Evolutionary conservation across 2,888 invertebrate species (phyloP), one percentile per base, ranked within the genome.

Genomic region (Aradus depressus): DNA sequence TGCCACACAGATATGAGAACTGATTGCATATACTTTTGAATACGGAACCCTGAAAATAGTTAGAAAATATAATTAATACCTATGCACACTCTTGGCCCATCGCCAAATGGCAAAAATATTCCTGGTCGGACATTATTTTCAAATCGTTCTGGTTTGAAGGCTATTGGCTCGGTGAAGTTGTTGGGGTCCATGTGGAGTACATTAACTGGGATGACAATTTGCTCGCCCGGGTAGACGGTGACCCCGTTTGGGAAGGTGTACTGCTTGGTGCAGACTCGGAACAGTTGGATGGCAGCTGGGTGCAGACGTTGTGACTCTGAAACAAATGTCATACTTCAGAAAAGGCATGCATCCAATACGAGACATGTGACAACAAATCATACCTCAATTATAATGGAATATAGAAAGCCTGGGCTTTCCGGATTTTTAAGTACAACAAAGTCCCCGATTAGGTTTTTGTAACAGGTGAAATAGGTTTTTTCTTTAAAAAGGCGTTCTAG

Each of bases 81-180:
- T 14, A 51, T 44, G 21, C 51, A 51, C 43, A 51, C 44, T 25
- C 51, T 44, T 6, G 51, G 51, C 16, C 51, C 51, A 25, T 31
- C 51, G 21, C 51, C 51, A 23, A 51, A 51, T 18, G 51, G 51
- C 6, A 51, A 23, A 21, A 25, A 51, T 21, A 38, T 51, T n/a
- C 38, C 43, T 26, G 43, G 42, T 21, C 31, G 25, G 21, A 35
- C 25, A 4, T 21, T 21, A 8, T 42, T 31, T 3, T 6, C 23
- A 26, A 55, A 55, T 31, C 55, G 22, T 38, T 55, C 55, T n/a
- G 55, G 55, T 4, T 26, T 42, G 43, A 52, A 55, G 4, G 8
- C n/a, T 21, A 50, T 44, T 8, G 55, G 52, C 5, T 55, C 45
- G 6, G 52, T 45, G 22, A 45, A 55, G 26, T 50, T 16, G 10